A percentile compares a stretch with the other conserved stretches of the same genome.
These are phyloP conservation scores for Notothenia coriiceps DNA, from an alignment of 2,113 vertebrate species.

Conservation along the genomic window DNA sequence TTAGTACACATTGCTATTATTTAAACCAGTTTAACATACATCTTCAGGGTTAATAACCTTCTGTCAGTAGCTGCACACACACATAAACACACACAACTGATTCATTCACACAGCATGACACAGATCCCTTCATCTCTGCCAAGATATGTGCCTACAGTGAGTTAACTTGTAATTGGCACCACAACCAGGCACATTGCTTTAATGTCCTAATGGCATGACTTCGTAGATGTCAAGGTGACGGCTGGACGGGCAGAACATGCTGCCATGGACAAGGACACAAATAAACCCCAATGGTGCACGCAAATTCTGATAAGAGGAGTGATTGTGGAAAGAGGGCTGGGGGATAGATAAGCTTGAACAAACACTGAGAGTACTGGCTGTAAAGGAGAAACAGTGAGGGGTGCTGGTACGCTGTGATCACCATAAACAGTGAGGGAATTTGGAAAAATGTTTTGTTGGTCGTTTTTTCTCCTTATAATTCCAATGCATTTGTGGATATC, in stretches of 20 bases:
- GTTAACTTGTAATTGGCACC: constrained; percentile 24
- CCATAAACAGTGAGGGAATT: background rate
- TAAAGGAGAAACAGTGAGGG: background rate
- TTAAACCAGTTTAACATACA: background rate
- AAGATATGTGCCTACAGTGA: constrained; percentile 26
- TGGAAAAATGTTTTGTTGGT: no score
- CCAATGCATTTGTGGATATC: no score
- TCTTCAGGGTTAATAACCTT: background rate
- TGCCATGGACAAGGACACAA: constrained; percentile 47
- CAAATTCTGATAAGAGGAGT: constrained; percentile 54
- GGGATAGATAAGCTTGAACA: constrained; percentile 47
- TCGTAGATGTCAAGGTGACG: constrained; percentile 37
- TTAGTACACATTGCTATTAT: background rate
- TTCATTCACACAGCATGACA: constrained; percentile 22
- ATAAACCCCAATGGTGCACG: constrained; percentile 20
- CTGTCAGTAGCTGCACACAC: constrained; percentile 3
- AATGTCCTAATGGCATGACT: constrained; percentile 25
- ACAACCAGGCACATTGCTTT: constrained; percentile 13
- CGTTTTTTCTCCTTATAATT: no score
- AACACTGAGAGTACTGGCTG: constrained; percentile 33
- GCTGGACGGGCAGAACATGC: constrained; percentile 15
- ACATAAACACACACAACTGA: background rate
- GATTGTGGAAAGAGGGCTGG: constrained; percentile 17
- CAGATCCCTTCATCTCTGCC: constrained; percentile 37
- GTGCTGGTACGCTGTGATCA: background rate